Conservation (phyloP, 2,888 invertebrate genomes). For the Tipula vernalis region DNA sequence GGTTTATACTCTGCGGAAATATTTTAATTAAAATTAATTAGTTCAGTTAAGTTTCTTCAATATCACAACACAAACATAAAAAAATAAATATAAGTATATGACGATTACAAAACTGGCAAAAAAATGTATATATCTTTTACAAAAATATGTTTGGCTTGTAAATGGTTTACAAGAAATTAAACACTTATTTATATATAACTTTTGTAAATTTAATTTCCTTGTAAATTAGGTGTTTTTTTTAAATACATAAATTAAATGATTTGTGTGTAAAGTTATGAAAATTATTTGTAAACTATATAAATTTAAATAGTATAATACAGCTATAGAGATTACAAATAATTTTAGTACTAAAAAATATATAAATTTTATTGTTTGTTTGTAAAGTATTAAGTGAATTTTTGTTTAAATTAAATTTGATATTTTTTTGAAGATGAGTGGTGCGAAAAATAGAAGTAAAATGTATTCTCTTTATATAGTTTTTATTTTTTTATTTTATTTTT, state of each 20-base stretch:
- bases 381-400: not conserved
- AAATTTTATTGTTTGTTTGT: not conserved
- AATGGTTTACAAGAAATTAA: not conserved
- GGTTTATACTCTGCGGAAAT: not conserved
- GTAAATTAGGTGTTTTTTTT: not conserved
- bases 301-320: not conserved
- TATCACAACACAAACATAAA: not conserved
- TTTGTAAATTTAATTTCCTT: not conserved
- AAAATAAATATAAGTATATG: not conserved
- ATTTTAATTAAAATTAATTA: not conserved
- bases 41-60: not conserved
- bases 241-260: not conserved
- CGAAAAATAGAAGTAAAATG: not conserved
- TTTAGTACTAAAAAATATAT: not conserved
- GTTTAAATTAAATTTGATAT: not conserved
- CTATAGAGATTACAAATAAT: not conserved
- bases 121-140: not conserved
- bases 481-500: slow-evolving; percentile 19
- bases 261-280: not conserved
- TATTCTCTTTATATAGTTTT: not conserved
- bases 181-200: not conserved
- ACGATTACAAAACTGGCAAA: not conserved
- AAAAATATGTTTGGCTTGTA: not conserved
- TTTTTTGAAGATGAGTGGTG: not conserved
- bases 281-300: not conserved